These are phyloP conservation scores for Albula glossodonta DNA, from an alignment of 2,113 vertebrate genomes.

Conservation along the genomic window DNA sequence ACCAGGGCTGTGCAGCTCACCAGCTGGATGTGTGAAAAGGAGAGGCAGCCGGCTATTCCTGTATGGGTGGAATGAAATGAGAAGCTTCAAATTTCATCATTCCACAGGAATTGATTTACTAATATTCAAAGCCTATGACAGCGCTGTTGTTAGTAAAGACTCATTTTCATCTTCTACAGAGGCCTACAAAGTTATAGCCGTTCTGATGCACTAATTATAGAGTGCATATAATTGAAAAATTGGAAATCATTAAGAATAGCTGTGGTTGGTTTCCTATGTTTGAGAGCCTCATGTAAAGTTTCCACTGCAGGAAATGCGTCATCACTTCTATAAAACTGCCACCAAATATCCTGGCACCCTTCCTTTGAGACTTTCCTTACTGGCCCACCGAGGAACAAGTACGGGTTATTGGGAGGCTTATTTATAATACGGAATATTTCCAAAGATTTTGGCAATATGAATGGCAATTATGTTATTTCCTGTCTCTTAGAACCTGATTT, in stretches of 20 bases:
- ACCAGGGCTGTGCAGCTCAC: no score
- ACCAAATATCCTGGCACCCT: neutral
- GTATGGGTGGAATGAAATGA: neutral
- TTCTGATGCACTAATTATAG: neutral
- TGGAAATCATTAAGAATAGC: neutral
- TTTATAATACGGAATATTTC: neutral
- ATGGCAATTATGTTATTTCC: neutral
- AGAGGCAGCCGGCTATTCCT: neutral
- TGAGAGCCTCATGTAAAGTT: neutral
- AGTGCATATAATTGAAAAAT: neutral
- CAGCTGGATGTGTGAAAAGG: neutral
- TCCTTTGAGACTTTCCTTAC: neutral
- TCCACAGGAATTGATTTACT: neutral
- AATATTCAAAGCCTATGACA: no score
- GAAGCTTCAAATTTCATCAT: neutral
- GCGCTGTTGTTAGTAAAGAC: neutral
- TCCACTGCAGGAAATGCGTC: neutral
- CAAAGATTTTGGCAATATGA: neutral
- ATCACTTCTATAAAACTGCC: neutral
- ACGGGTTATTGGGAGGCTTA: neutral
- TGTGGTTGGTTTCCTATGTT: neutral
- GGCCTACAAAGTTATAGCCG: neutral
- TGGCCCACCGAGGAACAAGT: neutral
- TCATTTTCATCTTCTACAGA: neutral
- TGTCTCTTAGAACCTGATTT: neutral